Evolutionary conservation across 2,888 invertebrate genomes (phyloP).

Genomic region (Patella pellucida): DNA sequence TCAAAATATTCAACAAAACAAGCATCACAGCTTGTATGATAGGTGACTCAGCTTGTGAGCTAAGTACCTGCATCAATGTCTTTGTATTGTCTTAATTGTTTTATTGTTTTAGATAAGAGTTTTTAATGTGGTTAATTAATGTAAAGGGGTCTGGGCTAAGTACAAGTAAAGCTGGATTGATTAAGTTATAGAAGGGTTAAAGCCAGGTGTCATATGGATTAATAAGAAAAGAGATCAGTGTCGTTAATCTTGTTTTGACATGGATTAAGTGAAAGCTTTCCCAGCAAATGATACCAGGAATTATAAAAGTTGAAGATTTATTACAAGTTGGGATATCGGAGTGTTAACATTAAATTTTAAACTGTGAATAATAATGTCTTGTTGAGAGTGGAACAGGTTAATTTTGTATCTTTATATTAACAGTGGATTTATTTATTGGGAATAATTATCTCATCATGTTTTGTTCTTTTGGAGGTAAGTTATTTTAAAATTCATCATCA

Average conservation of each 20-base stretch:
- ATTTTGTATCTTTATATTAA: too few relatives aligned
- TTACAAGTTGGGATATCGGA: too few relatives aligned
- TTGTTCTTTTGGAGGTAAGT: conserved; percentile 2
- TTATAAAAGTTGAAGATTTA: too few relatives aligned
- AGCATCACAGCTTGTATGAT: not conserved
- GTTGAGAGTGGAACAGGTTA: too few relatives aligned
- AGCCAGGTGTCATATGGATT: conserved; percentile 3
- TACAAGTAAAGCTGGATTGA: conserved; percentile 10
- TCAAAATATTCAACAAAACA: not conserved
- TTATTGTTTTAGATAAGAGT: not conserved
- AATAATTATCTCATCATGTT: not conserved
- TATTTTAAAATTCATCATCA: not conserved
- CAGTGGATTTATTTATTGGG: too few relatives aligned
- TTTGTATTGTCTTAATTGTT: not conserved
- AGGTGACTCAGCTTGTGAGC: not conserved
- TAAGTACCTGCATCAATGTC: not conserved
- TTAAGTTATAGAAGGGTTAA: not conserved
- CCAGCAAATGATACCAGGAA: not conserved
- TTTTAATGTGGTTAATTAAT: conserved; percentile 6
- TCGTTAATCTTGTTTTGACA: conserved; percentile 8
- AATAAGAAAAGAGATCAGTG: conserved; percentile 4
- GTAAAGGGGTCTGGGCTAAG: not conserved
- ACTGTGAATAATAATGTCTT: too few relatives aligned
- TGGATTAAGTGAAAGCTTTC: conserved; percentile 11
- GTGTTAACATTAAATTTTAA: too few relatives aligned